These are phyloP conservation scores for Rhinoderma darwinii DNA, from an alignment of 2,113 vertebrate genomes.

Conservation along the genomic window DNA sequence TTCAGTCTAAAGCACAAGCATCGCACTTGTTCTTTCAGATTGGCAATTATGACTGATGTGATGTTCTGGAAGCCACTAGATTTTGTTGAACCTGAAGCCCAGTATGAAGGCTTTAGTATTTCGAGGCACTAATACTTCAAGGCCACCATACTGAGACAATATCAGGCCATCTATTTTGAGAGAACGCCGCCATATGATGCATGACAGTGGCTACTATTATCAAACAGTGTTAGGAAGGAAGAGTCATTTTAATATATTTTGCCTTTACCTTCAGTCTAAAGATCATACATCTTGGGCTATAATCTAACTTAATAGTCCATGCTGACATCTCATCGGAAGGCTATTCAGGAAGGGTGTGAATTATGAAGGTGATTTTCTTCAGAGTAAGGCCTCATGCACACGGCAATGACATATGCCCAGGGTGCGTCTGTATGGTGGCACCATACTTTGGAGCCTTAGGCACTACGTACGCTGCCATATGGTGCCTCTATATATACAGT, in stretches of 20 bases:
- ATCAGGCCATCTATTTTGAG: neutral
- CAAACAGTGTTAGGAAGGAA: neutral
- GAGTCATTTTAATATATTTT: neutral
- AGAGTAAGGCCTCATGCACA: too few species aligned
- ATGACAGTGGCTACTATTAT: neutral
- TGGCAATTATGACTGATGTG: conserved; percentile 2
- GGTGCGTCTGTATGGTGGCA: too few species aligned
- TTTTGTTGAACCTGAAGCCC: conserved; percentile 10
- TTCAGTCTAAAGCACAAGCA: neutral
- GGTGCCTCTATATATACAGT: too few species aligned
- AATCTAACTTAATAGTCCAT: neutral
- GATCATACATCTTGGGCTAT: neutral
- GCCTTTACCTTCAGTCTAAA: neutral
- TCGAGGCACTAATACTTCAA: neutral
- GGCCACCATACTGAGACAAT: conserved; percentile 18
- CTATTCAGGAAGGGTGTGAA: neutral
- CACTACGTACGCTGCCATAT: too few species aligned
- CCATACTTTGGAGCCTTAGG: too few species aligned
- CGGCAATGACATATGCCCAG: too few species aligned
- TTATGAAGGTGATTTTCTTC: neutral
- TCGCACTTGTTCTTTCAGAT: neutral
- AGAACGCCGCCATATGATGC: neutral
- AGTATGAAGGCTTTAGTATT: neutral
- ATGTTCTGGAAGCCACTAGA: neutral
- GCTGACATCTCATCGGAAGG: neutral